Percentiles rank a stretch among this genome's conserved stretches.
Conservation (phyloP, 2,888 invertebrate species). For the Pterostichus madidus region DNA sequence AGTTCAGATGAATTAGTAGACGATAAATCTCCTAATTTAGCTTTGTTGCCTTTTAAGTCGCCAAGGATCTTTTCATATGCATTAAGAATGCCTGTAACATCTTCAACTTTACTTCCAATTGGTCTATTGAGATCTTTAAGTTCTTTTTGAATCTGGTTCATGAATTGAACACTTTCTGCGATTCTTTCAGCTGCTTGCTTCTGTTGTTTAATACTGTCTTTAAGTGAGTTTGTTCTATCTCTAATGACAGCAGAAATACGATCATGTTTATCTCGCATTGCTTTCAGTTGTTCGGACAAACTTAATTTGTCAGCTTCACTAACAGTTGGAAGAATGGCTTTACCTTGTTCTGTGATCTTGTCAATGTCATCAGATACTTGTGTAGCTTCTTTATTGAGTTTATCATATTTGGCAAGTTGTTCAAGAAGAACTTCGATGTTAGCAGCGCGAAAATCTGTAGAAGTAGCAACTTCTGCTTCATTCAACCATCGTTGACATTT, state of each 20-base stretch:
- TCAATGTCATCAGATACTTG: slow-evolving; percentile 85
- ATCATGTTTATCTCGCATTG: slow-evolving; percentile 88
- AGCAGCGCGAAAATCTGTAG: slow-evolving; percentile 88
- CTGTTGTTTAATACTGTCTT: slow-evolving; percentile 89
- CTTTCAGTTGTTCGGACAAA: slow-evolving; percentile 89
- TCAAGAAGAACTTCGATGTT: slow-evolving; percentile 91
- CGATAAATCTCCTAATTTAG: slow-evolving; percentile 88
- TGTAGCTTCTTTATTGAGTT: slow-evolving; percentile 86
- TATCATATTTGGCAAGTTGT: slow-evolving; percentile 91
- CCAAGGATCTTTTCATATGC: slow-evolving; percentile 88
- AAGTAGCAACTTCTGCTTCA: slow-evolving; percentile 92
- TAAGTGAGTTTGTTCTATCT: slow-evolving; percentile 86
- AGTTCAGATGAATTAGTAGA: slow-evolving; percentile 88
- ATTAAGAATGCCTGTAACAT: slow-evolving; percentile 90
- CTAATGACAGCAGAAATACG: slow-evolving; percentile 87
- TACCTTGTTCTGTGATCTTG: slow-evolving; percentile 88
- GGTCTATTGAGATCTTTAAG: slow-evolving; percentile 91
- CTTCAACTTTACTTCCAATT: slow-evolving; percentile 92
- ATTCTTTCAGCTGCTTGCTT: slow-evolving; percentile 89
- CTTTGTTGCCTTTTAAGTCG: slow-evolving; percentile 88
- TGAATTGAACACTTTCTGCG: slow-evolving; percentile 88
- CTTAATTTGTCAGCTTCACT: slow-evolving; percentile 92
- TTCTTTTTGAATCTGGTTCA: slow-evolving; percentile 90
- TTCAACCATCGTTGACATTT: slow-evolving; percentile 93
- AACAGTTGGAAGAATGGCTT: slow-evolving; percentile 88